Evolutionary conservation across 2,113 vertebrate genomes (phyloP), one percentile per base, ranked within the genome.

Genomic region (Caracal caracal): DNA sequence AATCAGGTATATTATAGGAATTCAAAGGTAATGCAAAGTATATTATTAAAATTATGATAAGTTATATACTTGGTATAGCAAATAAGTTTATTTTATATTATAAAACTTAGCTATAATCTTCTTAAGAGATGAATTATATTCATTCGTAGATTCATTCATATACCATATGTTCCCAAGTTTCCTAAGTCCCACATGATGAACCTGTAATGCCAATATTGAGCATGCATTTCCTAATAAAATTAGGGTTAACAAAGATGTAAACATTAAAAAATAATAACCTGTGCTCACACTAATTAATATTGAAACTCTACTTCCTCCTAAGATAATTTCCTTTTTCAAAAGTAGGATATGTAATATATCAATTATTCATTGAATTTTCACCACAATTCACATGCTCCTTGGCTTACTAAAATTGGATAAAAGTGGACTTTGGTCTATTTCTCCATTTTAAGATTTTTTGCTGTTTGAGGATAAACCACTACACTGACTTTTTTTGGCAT

Each of bases 391-490:
- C 24, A 33, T 30, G 16, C 10, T 65, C 2, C 5, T 24, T 86
- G 19, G 43, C 90, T 93, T 88, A 53, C 8, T 68, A 88, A n/a
- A 94, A 94, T 33, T 85, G 51, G 8, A 70, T 81, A 65, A 84
- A 76, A 75, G 65, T 68, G 51, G 5, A 78, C 30, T 71, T 65
- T 65, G 13, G 0, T 35, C 15, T 88, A 68, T 81, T 88, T 76
- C 19, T 88, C 28, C 26, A 63, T 33, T 56, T 91, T 59, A 75
- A 85, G 28, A 83, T 24, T 5, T 83, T 26, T n/a, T 90, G 19
- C 11, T 92, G 15, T 71, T 17, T 79, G 4, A 78, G 28, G 16
- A 40, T 43, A 79, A 89, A 84, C 28, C 16, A 71, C 19, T 10
- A 33, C 1, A 75, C 2, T 81, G 12, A 49, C 13, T n/a, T 85